Evolutionary conservation across 2,797 vertebrate genomes (phyloP), one percentile per base, ranked within the genome.

Genomic region (Gambelia wislizenii): DNA sequence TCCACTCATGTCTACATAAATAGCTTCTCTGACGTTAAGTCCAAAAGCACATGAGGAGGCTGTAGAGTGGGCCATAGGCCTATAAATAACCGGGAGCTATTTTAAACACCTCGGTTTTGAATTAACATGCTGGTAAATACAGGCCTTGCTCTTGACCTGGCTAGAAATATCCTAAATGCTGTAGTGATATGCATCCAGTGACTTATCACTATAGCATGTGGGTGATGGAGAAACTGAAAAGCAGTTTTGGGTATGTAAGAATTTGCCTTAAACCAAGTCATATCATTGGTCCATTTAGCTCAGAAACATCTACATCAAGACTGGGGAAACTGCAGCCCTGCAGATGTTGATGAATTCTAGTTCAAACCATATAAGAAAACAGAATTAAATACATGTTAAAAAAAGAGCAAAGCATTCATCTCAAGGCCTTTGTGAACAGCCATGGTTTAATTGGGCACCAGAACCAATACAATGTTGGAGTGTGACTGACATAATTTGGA

Each of bases 21-120:
- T 97, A 97, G 94, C 93, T 78, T 89, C 90, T 90, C 94, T 96
- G 96, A 96, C 92, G 94, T 96, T 95, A 96, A 85, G 82, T 39
- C 87, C 88, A 88, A 78, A 74, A 91, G 94, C 85, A 80, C 94
- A 92, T 72, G 85, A 87, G 64, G 61, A 85, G 72, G 91, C 25
- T 89, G 87, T 92, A 93, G 91, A 83, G 79, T 94, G 83, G 92
- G 89, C 84, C 22, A 1, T 42, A 7, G 70, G 79, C 90, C 94
- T 94, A 96, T 93, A 96, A 96, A 96, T 97, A 96, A 94, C 93
- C 44, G 14, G 8, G 89, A 47, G 89, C 95, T 97, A 96, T 97
- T 89, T 89, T 96, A 95, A 96, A 96, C 95, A 95, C 81, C 90
- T 76, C 3, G 81, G 89, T 83, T 89, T 16, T 88, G 87, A 91